Evolutionary conservation across 1,140 invertebrate genomes (phyloP).

Genomic region (Zaprionus vittiger): DNA sequence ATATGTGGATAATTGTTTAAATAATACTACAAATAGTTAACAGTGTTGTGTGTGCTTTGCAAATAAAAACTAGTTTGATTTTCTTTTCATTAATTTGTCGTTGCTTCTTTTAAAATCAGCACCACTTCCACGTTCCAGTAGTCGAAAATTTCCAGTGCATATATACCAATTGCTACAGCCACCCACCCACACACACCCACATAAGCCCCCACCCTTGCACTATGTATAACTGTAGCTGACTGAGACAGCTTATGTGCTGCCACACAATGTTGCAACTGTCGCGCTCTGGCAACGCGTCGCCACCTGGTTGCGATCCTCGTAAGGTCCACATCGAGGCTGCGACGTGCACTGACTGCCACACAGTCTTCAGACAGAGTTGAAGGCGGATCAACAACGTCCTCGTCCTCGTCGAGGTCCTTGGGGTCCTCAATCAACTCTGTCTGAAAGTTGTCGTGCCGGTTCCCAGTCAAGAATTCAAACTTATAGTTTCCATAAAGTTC

Average conservation of each 20-base stretch:
- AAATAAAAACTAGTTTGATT: slow-evolving; percentile 6
- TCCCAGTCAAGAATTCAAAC: not conserved
- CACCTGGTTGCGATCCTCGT: slow-evolving; percentile 53
- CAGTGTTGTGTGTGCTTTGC: not conserved
- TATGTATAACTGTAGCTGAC: slow-evolving; percentile 25
- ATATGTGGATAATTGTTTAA: slow-evolving; percentile 18
- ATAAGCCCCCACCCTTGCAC: slow-evolving; percentile 6
- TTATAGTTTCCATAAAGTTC: slow-evolving; percentile 52
- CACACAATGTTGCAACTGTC: slow-evolving; percentile 42
- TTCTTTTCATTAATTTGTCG: not conserved
- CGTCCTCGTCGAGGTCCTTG: slow-evolving; percentile 31
- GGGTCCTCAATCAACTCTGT: slow-evolving; percentile 72
- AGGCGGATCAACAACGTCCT: slow-evolving; percentile 67
- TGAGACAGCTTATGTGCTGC: slow-evolving; percentile 67
- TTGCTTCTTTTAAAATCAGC: slow-evolving; percentile 14
- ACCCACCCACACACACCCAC: not conserved
- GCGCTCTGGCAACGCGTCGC: slow-evolving; percentile 46
- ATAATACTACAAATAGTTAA: slow-evolving; percentile 24
- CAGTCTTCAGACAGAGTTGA: slow-evolving; percentile 84
- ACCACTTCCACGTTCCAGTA: slow-evolving; percentile 52
- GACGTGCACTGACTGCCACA: slow-evolving; percentile 50
- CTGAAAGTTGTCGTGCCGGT: slow-evolving; percentile 70
- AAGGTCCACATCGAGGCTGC: slow-evolving; percentile 48
- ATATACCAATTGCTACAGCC: slow-evolving; percentile 52
- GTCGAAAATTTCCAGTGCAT: slow-evolving; percentile 70